phyloP scores from a whole-genome alignment of 1,140 invertebrate species.

The Pogonomyrmex californicus region DNA sequence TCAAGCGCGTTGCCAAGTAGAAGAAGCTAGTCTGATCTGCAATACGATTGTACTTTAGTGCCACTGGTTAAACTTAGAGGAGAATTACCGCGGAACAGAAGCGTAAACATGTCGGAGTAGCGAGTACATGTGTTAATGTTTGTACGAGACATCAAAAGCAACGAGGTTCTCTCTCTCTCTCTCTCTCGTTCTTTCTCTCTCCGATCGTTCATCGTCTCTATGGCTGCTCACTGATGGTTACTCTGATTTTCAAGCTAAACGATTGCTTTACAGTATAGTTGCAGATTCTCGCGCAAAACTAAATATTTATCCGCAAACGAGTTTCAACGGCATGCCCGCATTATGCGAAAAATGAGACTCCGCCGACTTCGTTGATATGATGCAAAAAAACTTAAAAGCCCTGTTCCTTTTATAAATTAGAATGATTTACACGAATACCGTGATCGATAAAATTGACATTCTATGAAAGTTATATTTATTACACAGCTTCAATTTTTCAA shows the following conservation, averaged over 20 bases:
- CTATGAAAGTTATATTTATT: not conserved
- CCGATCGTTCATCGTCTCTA: constrained; percentile 66
- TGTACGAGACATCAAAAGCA: constrained; percentile 86
- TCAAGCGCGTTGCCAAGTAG: constrained; percentile 51
- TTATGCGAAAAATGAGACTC: constrained; percentile 44
- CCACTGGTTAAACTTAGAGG: constrained; percentile 80
- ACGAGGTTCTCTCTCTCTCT: constrained; percentile 72
- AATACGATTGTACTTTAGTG: constrained; percentile 73
- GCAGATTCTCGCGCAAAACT: constrained; percentile 69
- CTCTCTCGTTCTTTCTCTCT: constrained; percentile 33
- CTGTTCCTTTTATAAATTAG: not conserved
- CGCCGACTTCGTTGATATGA: not conserved
- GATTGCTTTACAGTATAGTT: constrained; percentile 70
- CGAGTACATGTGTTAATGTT: constrained; percentile 85
- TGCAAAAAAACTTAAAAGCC: not conserved
- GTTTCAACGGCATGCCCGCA: constrained; percentile 30
- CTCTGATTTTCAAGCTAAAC: constrained; percentile 54
- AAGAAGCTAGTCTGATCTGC: constrained; percentile 60
- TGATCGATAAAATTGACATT: not conserved
- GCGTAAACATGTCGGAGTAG: constrained; percentile 85
- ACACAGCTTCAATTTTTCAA: not conserved
- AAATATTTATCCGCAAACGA: constrained; percentile 66
- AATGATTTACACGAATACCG: not conserved
- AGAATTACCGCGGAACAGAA: constrained; percentile 81
- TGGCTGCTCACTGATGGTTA: constrained; percentile 66